phyloP scores from a whole-genome alignment of 2,888 invertebrate species.

The Hypselothyrea guttata region DNA sequence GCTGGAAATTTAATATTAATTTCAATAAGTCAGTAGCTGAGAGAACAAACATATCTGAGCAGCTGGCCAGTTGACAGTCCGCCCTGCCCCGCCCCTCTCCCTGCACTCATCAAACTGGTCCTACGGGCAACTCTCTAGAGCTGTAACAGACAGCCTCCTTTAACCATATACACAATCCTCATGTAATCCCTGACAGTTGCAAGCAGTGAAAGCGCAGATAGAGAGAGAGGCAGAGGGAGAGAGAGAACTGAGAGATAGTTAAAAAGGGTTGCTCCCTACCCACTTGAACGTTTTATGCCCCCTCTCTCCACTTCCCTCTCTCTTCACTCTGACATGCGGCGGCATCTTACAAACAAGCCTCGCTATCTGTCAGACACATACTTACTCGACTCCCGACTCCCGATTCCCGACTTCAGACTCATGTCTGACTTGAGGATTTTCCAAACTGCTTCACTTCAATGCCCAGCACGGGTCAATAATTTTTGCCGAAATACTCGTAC shows the following conservation, averaged over 20 bases:
- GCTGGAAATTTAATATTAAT: conserved; percentile 36
- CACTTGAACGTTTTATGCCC: conserved; percentile 47
- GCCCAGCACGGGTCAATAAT: conserved; percentile 70
- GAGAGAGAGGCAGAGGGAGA: too few species aligned
- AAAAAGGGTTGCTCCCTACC: conserved; percentile 46
- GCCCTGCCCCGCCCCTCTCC: background rate
- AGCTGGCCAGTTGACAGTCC: conserved; percentile 44
- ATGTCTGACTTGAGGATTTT: conserved; percentile 69
- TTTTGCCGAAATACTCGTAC: conserved; percentile 41
- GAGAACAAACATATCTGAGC: conserved; percentile 28
- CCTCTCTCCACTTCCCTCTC: background rate
- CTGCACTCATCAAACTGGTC: conserved; percentile 27
- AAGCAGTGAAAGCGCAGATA: conserved; percentile 22
- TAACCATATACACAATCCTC: conserved; percentile 39
- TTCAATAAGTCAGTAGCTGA: conserved; percentile 63
- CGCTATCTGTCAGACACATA: conserved; percentile 46
- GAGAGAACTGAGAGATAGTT: background rate
- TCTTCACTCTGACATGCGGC: background rate
- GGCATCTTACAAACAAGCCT: conserved; percentile 38
- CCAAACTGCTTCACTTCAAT: conserved; percentile 69
- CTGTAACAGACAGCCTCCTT: conserved; percentile 52
- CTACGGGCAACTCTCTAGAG: conserved; percentile 21
- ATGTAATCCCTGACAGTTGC: conserved; percentile 60
- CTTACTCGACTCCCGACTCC: conserved; percentile 37
- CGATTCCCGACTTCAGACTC: too few species aligned